Conservation (phyloP, 2,113 vertebrate species). For the Chaetodon auriga region DNA sequence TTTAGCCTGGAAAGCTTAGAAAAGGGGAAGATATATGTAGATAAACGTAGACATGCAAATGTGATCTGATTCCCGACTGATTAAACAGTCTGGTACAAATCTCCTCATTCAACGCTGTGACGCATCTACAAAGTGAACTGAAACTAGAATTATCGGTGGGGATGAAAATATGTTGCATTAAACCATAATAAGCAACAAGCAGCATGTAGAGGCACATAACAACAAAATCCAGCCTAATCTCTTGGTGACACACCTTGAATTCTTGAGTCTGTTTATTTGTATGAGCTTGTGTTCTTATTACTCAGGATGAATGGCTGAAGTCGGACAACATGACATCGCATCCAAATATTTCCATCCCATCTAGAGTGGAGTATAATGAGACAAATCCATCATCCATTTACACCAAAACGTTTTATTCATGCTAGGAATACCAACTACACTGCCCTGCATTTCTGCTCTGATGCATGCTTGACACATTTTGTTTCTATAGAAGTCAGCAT, state of each 20-base stretch:
- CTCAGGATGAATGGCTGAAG: neutral
- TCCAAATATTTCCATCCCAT: neutral
- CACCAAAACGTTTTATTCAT: neutral
- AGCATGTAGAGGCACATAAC: slow-evolving; percentile 41
- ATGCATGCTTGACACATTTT: neutral
- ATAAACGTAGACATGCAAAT: slow-evolving; percentile 10
- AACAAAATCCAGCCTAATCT: slow-evolving; percentile 28
- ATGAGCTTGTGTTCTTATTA: neutral
- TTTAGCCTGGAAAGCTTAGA: neutral
- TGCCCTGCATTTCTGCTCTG: neutral
- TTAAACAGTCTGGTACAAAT: neutral
- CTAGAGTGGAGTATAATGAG: neutral
- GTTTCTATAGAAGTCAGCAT: neutral
- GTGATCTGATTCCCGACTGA: neutral
- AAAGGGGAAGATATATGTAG: no score
- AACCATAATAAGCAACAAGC: slow-evolving; percentile 12
- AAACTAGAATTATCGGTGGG: neutral
- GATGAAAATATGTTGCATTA: slow-evolving; percentile 29
- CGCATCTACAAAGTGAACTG: neutral
- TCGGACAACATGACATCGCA: neutral
- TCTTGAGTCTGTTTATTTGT: slow-evolving; percentile 15
- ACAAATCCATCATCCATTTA: neutral
- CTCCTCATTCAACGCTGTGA: neutral
- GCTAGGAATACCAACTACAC: neutral
- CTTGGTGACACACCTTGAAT: slow-evolving; percentile 23